Conservation (phyloP, 1,140 invertebrate genomes). For the Apis laboriosa region DNA sequence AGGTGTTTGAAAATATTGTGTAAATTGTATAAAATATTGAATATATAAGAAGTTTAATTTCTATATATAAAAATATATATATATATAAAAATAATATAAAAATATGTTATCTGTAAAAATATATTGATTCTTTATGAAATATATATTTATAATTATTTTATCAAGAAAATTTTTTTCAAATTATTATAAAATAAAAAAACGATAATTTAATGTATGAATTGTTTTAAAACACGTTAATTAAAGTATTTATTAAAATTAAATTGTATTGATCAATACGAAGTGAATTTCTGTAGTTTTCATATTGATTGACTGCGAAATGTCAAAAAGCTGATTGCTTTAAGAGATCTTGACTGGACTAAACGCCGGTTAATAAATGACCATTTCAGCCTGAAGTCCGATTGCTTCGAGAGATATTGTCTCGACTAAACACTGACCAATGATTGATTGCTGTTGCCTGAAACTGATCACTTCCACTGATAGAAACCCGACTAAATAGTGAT, state of each 20-base stretch:
- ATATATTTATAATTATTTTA: too few species aligned
- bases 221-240: too few species aligned
- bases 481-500: slow-evolving; percentile 24
- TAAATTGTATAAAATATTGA: not conserved
- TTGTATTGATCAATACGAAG: too few species aligned
- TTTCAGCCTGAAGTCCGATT: slow-evolving; percentile 18
- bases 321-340: slow-evolving; percentile 6
- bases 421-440: slow-evolving; percentile 27
- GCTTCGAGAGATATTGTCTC: slow-evolving; percentile 30
- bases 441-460: slow-evolving; percentile 8
- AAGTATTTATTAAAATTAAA: too few species aligned
- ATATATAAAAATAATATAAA: too few species aligned
- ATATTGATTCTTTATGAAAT: too few species aligned
- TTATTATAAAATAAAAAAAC: too few species aligned
- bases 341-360: not conserved
- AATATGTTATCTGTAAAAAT: too few species aligned
- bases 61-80: too few species aligned
- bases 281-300: not conserved
- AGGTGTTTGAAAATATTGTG: not conserved
- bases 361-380: slow-evolving; percentile 5
- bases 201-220: too few species aligned
- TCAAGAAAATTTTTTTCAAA: too few species aligned
- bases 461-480: slow-evolving; percentile 9
- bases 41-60: not conserved
- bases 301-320: not conserved